A percentile compares a stretch with the other conserved stretches of the same genome.
Evolutionary conservation across 2,888 invertebrate species (phyloP).

Genomic region (Diplolepis rosae): DNA sequence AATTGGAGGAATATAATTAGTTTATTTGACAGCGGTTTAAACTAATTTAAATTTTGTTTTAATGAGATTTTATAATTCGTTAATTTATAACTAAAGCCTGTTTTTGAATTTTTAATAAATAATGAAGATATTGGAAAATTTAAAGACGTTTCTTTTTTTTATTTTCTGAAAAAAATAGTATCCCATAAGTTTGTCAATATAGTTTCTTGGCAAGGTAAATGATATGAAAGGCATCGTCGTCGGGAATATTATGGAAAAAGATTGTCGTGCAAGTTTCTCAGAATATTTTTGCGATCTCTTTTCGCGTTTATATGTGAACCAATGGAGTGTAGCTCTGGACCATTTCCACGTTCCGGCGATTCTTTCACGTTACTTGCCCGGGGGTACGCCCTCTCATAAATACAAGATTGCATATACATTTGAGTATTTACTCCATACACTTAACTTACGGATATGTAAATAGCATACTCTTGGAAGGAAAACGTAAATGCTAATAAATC

Average conservation of each 20-base stretch:
- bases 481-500: not conserved
- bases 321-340: constrained; percentile 21
- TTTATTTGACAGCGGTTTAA: too few species aligned
- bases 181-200: not conserved
- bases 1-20: too few species aligned
- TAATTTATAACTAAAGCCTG: not conserved
- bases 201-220: constrained; percentile 6
- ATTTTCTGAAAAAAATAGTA: not conserved
- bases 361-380: not conserved
- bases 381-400: not conserved
- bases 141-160: too few species aligned
- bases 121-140: not conserved
- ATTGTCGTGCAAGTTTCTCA: not conserved
- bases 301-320: constrained; percentile 18
- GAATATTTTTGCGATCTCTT: constrained; percentile 15
- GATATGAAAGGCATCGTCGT: not conserved
- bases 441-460: constrained; percentile 8
- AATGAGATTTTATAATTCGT: too few species aligned
- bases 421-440: constrained; percentile 17
- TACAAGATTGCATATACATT: not conserved
- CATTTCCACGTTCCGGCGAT: constrained; percentile 15
- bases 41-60: too few species aligned
- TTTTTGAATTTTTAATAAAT: not conserved
- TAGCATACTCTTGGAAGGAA: constrained; percentile 10
- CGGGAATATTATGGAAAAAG: not conserved